Conservation (phyloP, 2,888 invertebrate genomes). For the Odontomyia ornata region DNA sequence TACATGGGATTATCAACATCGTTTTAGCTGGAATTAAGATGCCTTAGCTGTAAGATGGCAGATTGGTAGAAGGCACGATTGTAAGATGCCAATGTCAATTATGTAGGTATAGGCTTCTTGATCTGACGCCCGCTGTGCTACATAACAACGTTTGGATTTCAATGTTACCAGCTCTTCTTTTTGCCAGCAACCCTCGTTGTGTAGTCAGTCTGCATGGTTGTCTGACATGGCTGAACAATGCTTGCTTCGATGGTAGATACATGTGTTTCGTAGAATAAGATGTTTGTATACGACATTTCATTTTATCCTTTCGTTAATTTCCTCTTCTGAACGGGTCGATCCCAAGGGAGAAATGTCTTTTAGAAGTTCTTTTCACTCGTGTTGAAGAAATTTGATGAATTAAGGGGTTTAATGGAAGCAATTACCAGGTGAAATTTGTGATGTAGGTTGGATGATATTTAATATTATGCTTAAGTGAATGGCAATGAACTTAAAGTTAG, state of each 20-base stretch:
- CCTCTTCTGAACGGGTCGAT: neutral
- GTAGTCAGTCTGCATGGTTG: neutral
- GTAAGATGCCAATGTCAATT: neutral
- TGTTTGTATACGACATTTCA: slow-evolving; percentile 1
- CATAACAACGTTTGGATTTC: slow-evolving; percentile 19
- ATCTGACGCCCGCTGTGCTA: neutral
- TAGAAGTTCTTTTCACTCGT: neutral
- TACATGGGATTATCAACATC: no score
- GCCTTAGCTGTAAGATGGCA: neutral
- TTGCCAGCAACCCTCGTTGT: neutral
- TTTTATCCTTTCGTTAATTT: slow-evolving; percentile 12
- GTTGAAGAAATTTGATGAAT: slow-evolving; percentile 1
- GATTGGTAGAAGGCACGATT: neutral
- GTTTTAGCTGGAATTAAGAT: neutral
- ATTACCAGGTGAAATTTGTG: slow-evolving; percentile 1
- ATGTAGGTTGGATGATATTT: neutral
- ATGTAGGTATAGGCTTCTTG: neutral
- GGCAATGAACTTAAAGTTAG: no score
- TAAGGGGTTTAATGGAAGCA: slow-evolving; percentile 4
- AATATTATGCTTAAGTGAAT: no score
- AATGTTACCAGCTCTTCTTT: neutral
- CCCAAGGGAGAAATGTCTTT: neutral
- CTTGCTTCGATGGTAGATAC: neutral
- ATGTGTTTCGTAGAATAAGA: slow-evolving; percentile 18
- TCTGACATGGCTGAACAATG: slow-evolving; percentile 29